Evolutionary conservation across 2,888 invertebrate genomes (phyloP), one percentile per base, ranked within the genome.

Genomic region (Prosapia bicincta): DNA sequence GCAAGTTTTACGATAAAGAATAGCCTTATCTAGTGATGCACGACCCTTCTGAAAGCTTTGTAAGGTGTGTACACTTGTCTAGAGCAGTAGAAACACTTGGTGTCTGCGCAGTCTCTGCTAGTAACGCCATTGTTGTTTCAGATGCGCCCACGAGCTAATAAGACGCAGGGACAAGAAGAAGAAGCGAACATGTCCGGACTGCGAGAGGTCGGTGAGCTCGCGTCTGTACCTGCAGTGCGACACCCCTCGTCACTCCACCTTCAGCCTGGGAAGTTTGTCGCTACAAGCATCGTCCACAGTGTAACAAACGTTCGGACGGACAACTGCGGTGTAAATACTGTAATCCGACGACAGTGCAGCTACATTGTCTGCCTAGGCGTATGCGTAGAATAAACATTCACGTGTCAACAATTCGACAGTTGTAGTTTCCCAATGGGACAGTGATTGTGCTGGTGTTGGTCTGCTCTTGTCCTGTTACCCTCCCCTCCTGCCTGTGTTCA

Each of bases 61-160:
- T n/a, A n/a, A n/a, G n/a, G n/a, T n/a, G n/a, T n/a, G n/a, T n/a
- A n/a, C n/a, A n/a, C n/a, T n/a, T n/a, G n/a, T n/a, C n/a, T n/a
- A n/a, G n/a, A n/a, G n/a, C n/a, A n/a, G n/a, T n/a, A n/a, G n/a
- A n/a, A n/a, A n/a, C n/a, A n/a, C n/a, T n/a, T n/a, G n/a, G n/a
- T n/a, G n/a, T n/a, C n/a, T n/a, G n/a, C n/a, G n/a, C n/a, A n/a
- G n/a, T n/a, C n/a, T n/a, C n/a, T n/a, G n/a, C n/a, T n/a, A n/a
- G n/a, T n/a, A n/a, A n/a, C n/a, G n/a, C n/a, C n/a, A n/a, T 30
- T 30, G 9, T 30, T 9, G 30, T 80, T 83, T 69, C 82, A 89
- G 91, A 84, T 92, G 92, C 84, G 91, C 91, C 75, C 89, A 90
- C 81, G 91, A 92, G 81, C 87, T 92, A 70, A 84, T 91, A 80